Base-by-base conservation (phyloP, 2,113 vertebrate genomes). In the Acrocephalus kingi region DNA sequence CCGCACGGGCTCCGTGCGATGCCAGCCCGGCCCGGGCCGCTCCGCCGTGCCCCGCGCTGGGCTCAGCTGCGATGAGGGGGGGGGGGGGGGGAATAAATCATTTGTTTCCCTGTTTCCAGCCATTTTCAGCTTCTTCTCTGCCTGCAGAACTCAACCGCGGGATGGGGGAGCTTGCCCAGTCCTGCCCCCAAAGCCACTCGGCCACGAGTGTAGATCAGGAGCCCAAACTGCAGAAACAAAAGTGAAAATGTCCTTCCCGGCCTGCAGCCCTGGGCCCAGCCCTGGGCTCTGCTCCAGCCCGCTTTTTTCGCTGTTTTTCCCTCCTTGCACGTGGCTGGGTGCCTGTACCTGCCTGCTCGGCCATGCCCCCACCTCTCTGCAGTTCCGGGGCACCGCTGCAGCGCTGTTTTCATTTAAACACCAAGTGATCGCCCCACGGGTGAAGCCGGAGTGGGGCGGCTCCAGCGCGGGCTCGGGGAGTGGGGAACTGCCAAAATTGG, bases 391-490 rank as follows among this genome's bases (percentile, higher is more conserved):
- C 17, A 31, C 15, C 17, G 10, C 9, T 6, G 6, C 31, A 31
- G 51, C 21, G 7, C 1, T 22, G 0, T 21, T 68, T 67, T 28
- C 24, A 5, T 88, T 64, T 52, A 7, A 46, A 54, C 21, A 52
- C 14, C 56, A 11, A 61, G 24, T 0, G 33, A 16, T 76, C 11
- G 46, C 58, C 13, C 48, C 74, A 18, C 0, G 5, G 54, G 27
- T 35, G 55, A 79, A 3, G 1, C 6, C 5, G 0, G 12, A 5
- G 8, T 8, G 8, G 25, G 58, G 79, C 55, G 66, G 33, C 15
- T 62, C 55, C 4, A 0, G 12, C 1, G 0, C 10, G 79, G 45
- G 35, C 77, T 84, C 4, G 0, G 27, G 0, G 1, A 58, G 48
- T 0, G 1, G 15, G 59, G 35, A 69, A 27, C 30, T 17, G 64